Evolutionary conservation across 2,113 vertebrate species (phyloP).

Genomic region (Odontophorus gujanensis): DNA sequence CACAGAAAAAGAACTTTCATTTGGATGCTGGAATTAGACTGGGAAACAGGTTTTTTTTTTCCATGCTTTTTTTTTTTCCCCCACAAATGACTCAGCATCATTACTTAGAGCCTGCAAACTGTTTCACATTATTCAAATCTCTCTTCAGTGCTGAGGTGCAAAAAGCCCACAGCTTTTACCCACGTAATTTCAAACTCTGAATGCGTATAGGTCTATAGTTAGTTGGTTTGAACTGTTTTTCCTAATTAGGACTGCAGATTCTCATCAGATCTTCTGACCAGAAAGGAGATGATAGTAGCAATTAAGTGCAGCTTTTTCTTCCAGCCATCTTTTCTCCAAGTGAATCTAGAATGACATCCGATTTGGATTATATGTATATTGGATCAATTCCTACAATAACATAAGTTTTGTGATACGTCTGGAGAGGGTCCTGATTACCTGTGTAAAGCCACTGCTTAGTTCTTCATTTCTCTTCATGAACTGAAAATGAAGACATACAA

Average conservation of each 20-base stretch:
- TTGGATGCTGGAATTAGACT: not conserved
- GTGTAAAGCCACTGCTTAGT: not conserved
- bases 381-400: not conserved
- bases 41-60: not conserved
- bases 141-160: not conserved
- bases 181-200: not conserved
- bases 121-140: not conserved
- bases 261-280: not conserved
- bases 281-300: not conserved
- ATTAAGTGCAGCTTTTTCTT: not conserved
- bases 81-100: not conserved
- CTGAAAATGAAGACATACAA: not conserved
- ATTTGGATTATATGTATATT: not conserved
- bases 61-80: not conserved
- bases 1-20: not conserved
- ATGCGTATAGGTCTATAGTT: not conserved
- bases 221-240: not conserved
- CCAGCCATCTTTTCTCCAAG: not conserved
- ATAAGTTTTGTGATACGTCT: not conserved
- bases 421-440: not conserved
- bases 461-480: not conserved
- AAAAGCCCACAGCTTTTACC: not conserved
- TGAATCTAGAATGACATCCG: not conserved
- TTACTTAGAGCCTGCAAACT: not conserved
- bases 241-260: not conserved